Conservation (phyloP, 2,113 vertebrate species). For the Brienomyrus longianalis region DNA sequence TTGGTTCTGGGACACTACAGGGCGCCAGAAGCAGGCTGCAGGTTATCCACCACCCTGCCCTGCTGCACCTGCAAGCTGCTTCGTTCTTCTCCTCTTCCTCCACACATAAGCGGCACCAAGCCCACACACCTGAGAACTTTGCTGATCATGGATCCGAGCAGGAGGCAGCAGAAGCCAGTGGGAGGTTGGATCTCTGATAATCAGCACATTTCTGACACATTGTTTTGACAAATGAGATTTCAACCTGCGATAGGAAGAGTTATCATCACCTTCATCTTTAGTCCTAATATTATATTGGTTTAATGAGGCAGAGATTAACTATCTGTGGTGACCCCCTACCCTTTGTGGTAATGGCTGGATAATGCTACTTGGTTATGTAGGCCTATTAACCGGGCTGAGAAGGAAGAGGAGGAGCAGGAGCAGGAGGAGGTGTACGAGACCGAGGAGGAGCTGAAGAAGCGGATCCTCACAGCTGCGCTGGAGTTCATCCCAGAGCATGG, state of each 20-base stretch:
- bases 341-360: not conserved
- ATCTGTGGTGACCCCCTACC: not conserved
- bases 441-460: conserved; percentile 82
- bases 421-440: conserved; percentile 82
- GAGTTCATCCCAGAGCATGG: conserved; percentile 81
- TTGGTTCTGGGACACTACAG: not conserved
- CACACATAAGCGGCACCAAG: not conserved
- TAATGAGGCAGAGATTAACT: not conserved
- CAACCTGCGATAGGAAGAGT: not conserved
- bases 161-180: not conserved
- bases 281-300: not conserved
- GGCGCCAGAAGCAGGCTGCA: not conserved
- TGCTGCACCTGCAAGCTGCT: not conserved
- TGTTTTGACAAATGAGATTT: not conserved
- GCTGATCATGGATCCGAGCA: not conserved
- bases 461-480: conserved; percentile 77
- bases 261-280: not conserved
- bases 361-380: not conserved
- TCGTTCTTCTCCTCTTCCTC: not conserved
- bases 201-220: not conserved
- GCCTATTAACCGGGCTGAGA: conserved; percentile 66
- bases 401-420: conserved; percentile 30
- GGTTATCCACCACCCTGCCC: not conserved
- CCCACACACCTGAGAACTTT: not conserved
- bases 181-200: not conserved